Base-by-base conservation (phyloP, 1,140 invertebrate genomes). In the Drosophila melanica region DNA sequence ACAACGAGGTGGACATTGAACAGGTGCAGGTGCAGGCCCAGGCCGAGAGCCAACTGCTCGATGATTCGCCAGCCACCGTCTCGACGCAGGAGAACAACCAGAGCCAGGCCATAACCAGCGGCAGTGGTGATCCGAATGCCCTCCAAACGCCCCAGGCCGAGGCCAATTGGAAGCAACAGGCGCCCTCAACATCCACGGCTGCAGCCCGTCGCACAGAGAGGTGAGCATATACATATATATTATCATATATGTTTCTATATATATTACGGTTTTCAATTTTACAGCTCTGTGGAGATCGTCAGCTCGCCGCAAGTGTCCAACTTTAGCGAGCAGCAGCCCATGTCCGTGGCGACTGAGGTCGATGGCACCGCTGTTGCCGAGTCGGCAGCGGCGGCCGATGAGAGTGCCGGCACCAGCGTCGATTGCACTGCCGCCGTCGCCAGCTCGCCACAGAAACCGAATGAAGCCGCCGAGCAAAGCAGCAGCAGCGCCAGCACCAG, bases 211-310 rank as follows among this genome's bases (percentile, higher is more conserved):
- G 97, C 78, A 95, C 94, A 53, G 97, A 98, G 92, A 97, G 96
- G 93, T 94, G 75, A 58, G 67, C 5, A 8, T 3, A 20, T 20
- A 30, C 3, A 53, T 3, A 3, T 20, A 4, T 12, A 27, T 11
- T 45, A 12, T 11, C 12, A 7, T 47, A 50, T n/a, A 41, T 47
- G 45, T 39, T 30, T 48, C 20, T 48, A 7, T 30, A 1, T 33
- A 0, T 42, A 1, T 7, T 37, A 0, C 4, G 1, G 18, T 30
- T 6, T 30, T 30, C 30, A 10, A 9, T 2, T 6, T 30, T 2
- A 2, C 71, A 93, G 93, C 37, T 98, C 98, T 92, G 96, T 97
- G 20, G 97, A 98, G 92, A 97, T 97, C 59, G 96, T 98, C 9
- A 98, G 97, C 92, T 98, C 97, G 0, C 97, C 97, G 53, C 96